Evolutionary conservation across 2,113 vertebrate genomes (phyloP).

Genomic region (Cebus imitator): DNA sequence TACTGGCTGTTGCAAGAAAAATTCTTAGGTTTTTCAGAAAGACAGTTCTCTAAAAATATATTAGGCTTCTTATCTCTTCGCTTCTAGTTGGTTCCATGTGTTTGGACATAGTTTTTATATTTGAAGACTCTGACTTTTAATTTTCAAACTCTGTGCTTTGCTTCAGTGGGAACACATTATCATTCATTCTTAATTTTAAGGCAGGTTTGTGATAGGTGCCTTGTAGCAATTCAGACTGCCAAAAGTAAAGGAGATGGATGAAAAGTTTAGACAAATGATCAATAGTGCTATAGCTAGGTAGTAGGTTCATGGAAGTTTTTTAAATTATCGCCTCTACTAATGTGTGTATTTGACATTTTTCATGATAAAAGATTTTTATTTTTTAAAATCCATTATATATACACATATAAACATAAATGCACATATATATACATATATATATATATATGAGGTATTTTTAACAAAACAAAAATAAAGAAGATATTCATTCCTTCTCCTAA

Average conservation of each 20-base stretch:
- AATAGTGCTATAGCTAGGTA: not conserved
- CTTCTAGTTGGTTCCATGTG: not conserved
- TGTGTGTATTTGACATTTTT: not conserved
- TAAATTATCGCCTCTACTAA: not conserved
- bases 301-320: not conserved
- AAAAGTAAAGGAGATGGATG: not conserved
- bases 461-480: not conserved
- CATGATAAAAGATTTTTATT: not conserved
- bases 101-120: not conserved
- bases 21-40: not conserved
- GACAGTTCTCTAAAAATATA: not conserved
- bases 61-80: not conserved
- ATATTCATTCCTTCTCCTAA: not conserved
- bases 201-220: not conserved
- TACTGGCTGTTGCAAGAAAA: not conserved
- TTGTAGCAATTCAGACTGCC: not conserved
- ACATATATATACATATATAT: no score
- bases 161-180: not conserved
- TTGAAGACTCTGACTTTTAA: not conserved
- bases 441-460: no score
- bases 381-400: no score
- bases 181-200: not conserved
- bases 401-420: no score
- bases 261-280: not conserved
- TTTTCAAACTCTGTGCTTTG: not conserved